Evolutionary conservation across 2,888 invertebrate genomes (phyloP), one percentile per base, ranked within the genome.

Genomic region (Agonopterix subpropinquella): DNA sequence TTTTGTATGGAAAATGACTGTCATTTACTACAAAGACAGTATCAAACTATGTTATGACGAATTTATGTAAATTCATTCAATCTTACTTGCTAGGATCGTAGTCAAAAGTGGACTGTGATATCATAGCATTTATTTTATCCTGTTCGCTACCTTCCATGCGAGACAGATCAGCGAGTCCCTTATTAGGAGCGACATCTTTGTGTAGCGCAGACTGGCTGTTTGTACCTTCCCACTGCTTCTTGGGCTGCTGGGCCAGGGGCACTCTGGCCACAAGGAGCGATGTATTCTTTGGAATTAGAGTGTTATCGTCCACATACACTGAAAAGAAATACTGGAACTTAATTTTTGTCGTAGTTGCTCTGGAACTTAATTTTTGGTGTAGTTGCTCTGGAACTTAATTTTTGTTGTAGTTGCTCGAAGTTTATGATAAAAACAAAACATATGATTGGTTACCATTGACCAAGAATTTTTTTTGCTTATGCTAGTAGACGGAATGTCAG

Each of bases 121-220:
- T 98, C 96, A 99, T 98, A 55, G 97, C 97, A 77, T 94, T 94
- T 67, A 99, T 98, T 88, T 98, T 98, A 73, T 99, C 98, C 73
- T 97, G 97, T 88, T 99, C 99, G 47, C 96, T 95, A 56, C 96
- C 96, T 88, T 97, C 96, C 86, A 97, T 92, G 80, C 93, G 94
- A 43, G 95, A 93, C 61, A 98, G 87, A 89, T 98, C 97, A 48
- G 96, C 93, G 58, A 93, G 90, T 67, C 93, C 92, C 44, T 91
- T 90, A 61, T 91, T 90, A 64, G 82, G 91, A 66, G 84, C 76
- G 51, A 80, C 85, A 85, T 80, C 86, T 77, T 75, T 85, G 49
- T 73, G 81, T 57, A 62, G 71, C 70, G 89, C 72, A 15, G 89
- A 79, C 54, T 82, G 78, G 55, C 75, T 89, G 54, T 77, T 79